Evolutionary conservation across 1,140 invertebrate species (phyloP).

Genomic region (Nebria ingens): DNA sequence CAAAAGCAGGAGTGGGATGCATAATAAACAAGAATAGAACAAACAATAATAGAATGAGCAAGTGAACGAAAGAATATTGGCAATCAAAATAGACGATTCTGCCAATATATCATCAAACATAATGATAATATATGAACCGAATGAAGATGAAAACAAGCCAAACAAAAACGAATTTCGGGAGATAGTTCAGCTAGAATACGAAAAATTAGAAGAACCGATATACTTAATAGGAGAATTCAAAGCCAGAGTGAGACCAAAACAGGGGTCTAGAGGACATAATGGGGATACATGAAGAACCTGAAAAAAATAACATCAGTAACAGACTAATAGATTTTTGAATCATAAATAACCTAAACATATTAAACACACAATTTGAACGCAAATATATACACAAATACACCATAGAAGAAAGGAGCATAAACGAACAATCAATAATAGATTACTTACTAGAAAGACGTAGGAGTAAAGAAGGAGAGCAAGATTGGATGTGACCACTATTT

Average conservation of each 20-base stretch:
- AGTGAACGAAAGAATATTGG: background rate
- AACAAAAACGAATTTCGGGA: background rate
- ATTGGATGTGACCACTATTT: background rate
- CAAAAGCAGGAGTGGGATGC: background rate
- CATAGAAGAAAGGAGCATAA: background rate
- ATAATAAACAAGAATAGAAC: background rate
- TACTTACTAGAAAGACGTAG: background rate
- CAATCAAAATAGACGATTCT: background rate
- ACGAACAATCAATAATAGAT: background rate
- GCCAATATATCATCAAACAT: background rate
- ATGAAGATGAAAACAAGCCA: background rate
- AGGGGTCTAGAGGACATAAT: constrained; percentile 9
- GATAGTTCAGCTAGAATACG: background rate
- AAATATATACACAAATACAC: constrained; percentile 2
- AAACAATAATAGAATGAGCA: background rate
- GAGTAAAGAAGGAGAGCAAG: background rate
- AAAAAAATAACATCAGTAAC: constrained; percentile 12
- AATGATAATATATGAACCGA: background rate
- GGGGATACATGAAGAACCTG: constrained; percentile 8
- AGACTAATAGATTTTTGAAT: constrained; percentile 14
- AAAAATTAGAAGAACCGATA: constrained; percentile 2
- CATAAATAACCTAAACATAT: constrained; percentile 11
- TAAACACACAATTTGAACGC: constrained; percentile 10
- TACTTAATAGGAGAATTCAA: constrained; percentile 13
- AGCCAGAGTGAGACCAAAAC: constrained; percentile 7